Evolutionary conservation across 2,888 invertebrate species (phyloP), one percentile per base, ranked within the genome.

Genomic region (Peribatodes rhomboidaria): DNA sequence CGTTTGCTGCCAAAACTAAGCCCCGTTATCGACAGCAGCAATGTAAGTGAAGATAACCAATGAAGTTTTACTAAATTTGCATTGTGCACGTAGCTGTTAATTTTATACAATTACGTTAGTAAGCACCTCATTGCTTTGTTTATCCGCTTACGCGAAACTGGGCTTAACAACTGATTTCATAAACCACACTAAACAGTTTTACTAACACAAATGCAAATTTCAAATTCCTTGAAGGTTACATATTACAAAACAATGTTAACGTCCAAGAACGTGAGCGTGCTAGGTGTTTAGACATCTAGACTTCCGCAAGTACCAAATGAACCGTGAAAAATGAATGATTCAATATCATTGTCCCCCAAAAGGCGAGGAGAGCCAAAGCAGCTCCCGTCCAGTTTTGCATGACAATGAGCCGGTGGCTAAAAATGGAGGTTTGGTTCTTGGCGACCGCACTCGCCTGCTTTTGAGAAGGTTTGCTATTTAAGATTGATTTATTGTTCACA

Each of bases 371-470:
- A 49, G 35, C 61, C 67, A 67, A 70, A 71, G 65, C 55, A 42
- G 61, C 41, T 53, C 35, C 42, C 41, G 50, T 63, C 52, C 42
- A 42, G 58, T 61, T 67, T 63, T 74, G 78, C 74, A 80, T 81
- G 35, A 70, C 70, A 77, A 81, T 78, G 70, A 75, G 69, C 16
- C n/a, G 39, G 59, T 75, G 35, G 62, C 75, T 66, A 66, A 71
- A 74, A 71, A 56, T 10, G 64, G 49, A 69, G 65, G 71, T 65
- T 41, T 54, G 53, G 46, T 47, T 52, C 67, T 52, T 64, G 65
- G 62, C 50, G 37, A 55, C 55, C 18, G 54, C 56, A 56, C 35
- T 37, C 14, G 20, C 1, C 65, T 59, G 20, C 35, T 55, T 66
- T 61, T 56, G 62, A 41, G 42, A 50, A 63, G 11, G 44, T 56